A percentile compares a stretch with the other conserved stretches of the same genome.
These are phyloP conservation scores for Aptenodytes patagonicus DNA, from an alignment of 2,113 vertebrate species.

Conservation along the genomic window DNA sequence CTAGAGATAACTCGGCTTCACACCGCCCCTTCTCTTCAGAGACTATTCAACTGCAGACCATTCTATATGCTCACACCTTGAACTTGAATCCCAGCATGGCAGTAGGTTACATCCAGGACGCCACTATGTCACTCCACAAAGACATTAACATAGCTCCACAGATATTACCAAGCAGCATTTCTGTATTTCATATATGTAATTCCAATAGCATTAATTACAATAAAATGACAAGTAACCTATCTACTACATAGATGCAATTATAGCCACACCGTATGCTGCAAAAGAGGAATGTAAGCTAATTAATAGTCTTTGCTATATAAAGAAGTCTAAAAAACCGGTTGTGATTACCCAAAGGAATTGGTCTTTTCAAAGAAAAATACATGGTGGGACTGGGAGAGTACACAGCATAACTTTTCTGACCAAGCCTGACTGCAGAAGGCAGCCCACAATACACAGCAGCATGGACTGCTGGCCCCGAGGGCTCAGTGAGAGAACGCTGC, in stretches of 20 bases:
- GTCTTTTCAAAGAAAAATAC: not conserved
- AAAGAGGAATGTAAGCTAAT: not conserved
- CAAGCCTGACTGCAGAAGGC: not conserved
- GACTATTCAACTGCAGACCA: not conserved
- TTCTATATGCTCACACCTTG: not conserved
- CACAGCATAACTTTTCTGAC: not conserved
- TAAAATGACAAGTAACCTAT: not conserved
- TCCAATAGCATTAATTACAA: not conserved
- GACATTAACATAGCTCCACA: not conserved
- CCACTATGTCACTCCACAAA: not conserved
- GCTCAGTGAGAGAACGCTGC: too few relatives aligned
- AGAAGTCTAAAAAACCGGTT: not conserved
- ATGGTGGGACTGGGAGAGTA: fast-evolving
- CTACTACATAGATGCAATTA: not conserved
- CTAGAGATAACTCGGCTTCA: not conserved
- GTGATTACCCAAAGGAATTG: not conserved
- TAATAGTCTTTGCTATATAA: not conserved
- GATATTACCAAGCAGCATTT: not conserved
- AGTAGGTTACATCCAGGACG: not conserved
- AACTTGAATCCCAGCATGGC: not conserved
- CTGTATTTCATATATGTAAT: not conserved
- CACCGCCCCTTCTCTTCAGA: not conserved
- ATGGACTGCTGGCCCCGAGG: too few relatives aligned
- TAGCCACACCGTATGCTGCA: not conserved
- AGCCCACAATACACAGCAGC: not conserved